These are phyloP conservation scores for Lasaia peninsularis DNA, from an alignment of 1,140 invertebrate species.

Conservation along the genomic window DNA sequence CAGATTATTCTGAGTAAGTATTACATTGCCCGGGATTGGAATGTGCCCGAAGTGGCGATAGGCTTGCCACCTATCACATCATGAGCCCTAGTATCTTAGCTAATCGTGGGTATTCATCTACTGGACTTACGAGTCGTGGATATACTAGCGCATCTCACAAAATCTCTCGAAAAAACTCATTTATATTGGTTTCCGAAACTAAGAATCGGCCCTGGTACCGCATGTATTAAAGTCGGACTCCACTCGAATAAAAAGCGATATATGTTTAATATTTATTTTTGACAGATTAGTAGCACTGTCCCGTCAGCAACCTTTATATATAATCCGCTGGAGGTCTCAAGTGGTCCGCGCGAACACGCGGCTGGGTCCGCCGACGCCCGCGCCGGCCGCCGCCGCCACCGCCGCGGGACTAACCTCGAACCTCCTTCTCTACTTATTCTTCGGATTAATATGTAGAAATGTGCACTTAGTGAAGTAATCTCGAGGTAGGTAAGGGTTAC, in stretches of 20 bases:
- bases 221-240: too few relatives aligned
- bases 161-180: too few relatives aligned
- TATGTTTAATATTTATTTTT: slow-evolving; percentile 7
- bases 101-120: too few relatives aligned
- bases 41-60: too few relatives aligned
- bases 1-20: too few relatives aligned
- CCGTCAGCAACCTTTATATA: slow-evolving; percentile 60
- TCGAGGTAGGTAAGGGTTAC: not conserved
- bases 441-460: not conserved
- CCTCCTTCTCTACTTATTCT: not conserved
- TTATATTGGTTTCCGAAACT: too few relatives aligned
- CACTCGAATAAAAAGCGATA: too few relatives aligned
- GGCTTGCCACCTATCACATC: too few relatives aligned
- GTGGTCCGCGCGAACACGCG: slow-evolving; percentile 78
- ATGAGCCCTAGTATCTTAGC: too few relatives aligned
- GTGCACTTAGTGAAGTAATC: not conserved
- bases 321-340: slow-evolving; percentile 82
- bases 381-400: slow-evolving; percentile 72
- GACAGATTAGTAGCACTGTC: slow-evolving; percentile 60
- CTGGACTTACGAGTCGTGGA: too few relatives aligned
- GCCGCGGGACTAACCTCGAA: not conserved
- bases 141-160: too few relatives aligned
- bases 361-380: slow-evolving; percentile 79
- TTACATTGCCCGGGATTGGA: too few relatives aligned
- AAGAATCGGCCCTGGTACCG: not conserved